These are phyloP conservation scores for Columba guinea DNA, from an alignment of 2,797 vertebrate species.

Conservation along the genomic window DNA sequence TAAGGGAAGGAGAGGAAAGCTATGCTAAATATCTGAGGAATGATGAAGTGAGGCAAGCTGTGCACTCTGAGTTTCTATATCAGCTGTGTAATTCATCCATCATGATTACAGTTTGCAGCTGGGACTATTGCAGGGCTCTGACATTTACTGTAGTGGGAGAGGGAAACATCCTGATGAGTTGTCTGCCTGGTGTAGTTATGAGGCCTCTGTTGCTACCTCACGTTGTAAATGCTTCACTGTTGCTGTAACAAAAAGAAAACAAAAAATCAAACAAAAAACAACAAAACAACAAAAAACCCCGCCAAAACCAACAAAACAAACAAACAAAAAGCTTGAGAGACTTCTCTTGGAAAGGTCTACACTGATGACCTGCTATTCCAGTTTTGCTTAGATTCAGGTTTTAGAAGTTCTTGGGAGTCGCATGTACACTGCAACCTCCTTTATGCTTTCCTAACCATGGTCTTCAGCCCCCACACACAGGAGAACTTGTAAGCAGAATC, in stretches of 20 bases:
- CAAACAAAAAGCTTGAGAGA: neutral
- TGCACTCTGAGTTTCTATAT: neutral
- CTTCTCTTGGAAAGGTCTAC: neutral
- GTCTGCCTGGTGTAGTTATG: neutral
- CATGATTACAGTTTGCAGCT: constrained; percentile 11
- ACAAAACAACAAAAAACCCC: no score
- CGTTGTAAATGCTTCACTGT: neutral
- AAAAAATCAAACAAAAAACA: no score
- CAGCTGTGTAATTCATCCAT: constrained; percentile 24
- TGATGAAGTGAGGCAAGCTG: neutral
- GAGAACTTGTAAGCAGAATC: neutral
- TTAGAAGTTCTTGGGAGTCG: neutral
- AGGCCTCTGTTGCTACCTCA: neutral
- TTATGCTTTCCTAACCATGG: neutral
- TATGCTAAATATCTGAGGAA: constrained; percentile 52
- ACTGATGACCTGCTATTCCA: neutral
- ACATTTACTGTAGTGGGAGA: neutral
- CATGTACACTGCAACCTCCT: neutral
- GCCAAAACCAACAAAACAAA: no score
- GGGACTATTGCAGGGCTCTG: neutral
- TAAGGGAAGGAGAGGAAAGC: neutral
- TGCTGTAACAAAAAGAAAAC: neutral
- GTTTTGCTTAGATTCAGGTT: neutral
- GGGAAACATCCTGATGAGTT: neutral
- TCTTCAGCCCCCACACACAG: accelerated